Evolutionary conservation across 2,888 invertebrate genomes (phyloP).

Genomic region (Willowsia nigromaculata): DNA sequence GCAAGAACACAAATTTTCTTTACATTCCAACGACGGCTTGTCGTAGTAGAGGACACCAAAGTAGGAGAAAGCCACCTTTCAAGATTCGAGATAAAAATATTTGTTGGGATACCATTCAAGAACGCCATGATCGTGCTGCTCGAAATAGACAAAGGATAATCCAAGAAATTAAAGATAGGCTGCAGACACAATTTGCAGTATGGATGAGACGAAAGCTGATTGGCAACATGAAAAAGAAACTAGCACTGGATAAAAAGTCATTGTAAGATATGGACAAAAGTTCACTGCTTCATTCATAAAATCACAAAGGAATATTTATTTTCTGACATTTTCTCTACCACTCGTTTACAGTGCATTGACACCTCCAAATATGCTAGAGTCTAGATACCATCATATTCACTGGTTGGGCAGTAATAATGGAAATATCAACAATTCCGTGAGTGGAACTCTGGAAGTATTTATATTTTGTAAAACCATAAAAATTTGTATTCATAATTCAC

Average conservation of each 20-base stretch:
- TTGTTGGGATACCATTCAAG: constrained; percentile 42
- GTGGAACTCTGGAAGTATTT: background rate
- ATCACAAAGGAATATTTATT: no score
- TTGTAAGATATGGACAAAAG: no score
- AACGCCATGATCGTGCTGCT: constrained; percentile 37
- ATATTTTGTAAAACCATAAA: background rate
- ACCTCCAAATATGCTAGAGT: constrained; percentile 55
- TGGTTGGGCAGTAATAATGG: constrained; percentile 52
- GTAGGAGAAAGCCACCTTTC: constrained; percentile 2
- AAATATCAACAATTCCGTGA: constrained; percentile 50
- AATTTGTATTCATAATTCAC: background rate
- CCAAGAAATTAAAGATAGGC: background rate
- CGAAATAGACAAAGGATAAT: constrained; percentile 7
- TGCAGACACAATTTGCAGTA: constrained; percentile 34
- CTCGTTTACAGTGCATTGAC: background rate
- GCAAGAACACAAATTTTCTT: constrained; percentile 35
- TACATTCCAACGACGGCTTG: background rate
- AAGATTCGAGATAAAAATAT: constrained; percentile 32
- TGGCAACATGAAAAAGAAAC: constrained; percentile 53
- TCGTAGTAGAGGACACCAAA: background rate
- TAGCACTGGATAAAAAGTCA: constrained; percentile 30
- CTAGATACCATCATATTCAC: constrained; percentile 67
- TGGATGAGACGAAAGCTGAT: constrained; percentile 41
- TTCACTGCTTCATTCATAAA: no score
- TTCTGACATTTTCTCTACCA: background rate